phyloP scores from a whole-genome alignment of 1,140 invertebrate species.

The Drosophila simulans region DNA sequence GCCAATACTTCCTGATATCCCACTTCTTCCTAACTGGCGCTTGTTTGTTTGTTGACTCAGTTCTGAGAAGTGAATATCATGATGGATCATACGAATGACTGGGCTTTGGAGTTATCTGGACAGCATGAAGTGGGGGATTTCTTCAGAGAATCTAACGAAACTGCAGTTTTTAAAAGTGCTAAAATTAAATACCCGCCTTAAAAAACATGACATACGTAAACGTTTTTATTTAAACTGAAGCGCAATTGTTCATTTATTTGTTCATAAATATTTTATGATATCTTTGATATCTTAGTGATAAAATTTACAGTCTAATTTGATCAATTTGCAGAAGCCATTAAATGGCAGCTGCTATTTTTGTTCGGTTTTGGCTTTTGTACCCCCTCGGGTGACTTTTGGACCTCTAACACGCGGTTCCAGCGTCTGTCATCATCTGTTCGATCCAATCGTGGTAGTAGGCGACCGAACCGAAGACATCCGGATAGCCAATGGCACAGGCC shows the following conservation, averaged over 20 bases:
- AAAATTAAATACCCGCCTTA: no score
- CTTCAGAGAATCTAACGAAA: neutral
- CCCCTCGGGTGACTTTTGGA: conserved; percentile 11
- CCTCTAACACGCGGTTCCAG: conserved; percentile 48
- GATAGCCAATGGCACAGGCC: conserved; percentile 85
- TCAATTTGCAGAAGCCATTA: conserved; percentile 36
- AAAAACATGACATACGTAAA: neutral
- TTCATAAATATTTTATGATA: conserved; percentile 41
- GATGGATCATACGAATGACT: conserved; percentile 6
- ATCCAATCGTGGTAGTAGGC: conserved; percentile 83
- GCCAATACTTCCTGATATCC: conserved; percentile 14
- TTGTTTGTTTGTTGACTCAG: conserved; percentile 35
- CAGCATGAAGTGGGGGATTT: conserved; percentile 24
- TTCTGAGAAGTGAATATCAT: conserved; percentile 12
- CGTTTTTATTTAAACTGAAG: conserved; percentile 7
- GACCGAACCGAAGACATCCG: conserved; percentile 86
- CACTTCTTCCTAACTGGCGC: conserved; percentile 17
- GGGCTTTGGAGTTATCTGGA: conserved; percentile 11
- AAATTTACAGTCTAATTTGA: conserved; percentile 55
- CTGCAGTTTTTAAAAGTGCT: no score
- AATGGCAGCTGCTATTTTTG: conserved; percentile 34
- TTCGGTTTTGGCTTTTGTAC: conserved; percentile 53
- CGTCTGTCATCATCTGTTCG: conserved; percentile 26
- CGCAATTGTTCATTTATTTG: conserved; percentile 52
- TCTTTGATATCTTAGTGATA: conserved; percentile 45